phyloP scores from a whole-genome alignment of 2,797 vertebrate genomes.

The Carapus acus region DNA sequence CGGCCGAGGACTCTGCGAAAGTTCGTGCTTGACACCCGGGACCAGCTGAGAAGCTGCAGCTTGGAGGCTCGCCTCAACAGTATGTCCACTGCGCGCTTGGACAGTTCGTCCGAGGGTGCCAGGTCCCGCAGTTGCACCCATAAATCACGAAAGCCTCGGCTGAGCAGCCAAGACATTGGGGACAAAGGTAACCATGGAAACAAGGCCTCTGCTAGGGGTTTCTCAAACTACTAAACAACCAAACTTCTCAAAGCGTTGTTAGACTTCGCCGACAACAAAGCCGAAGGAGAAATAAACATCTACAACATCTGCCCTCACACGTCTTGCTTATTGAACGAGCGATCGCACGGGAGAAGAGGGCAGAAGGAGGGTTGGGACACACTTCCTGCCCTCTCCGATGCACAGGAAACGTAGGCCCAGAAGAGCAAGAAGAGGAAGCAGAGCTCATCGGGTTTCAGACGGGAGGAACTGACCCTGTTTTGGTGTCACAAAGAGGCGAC shows the following conservation, averaged over 20 bases:
- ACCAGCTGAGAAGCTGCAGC: conserved; percentile 60
- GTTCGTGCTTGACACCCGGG: conserved; percentile 39
- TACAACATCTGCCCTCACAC: conserved; percentile 25
- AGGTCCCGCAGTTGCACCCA: conserved; percentile 30
- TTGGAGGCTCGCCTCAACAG: conserved; percentile 27
- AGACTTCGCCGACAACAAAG: background rate
- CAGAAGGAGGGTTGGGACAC: no score
- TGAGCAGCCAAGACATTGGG: conserved; percentile 8
- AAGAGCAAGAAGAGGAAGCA: conserved; percentile 61
- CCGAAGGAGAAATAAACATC: conserved; percentile 9
- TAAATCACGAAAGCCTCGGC: conserved; percentile 34
- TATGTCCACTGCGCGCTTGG: conserved; percentile 27
- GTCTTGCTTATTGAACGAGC: conserved; percentile 22
- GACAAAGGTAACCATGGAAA: conserved; percentile 21
- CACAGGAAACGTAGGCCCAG: conserved; percentile 56
- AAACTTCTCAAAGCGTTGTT: conserved; percentile 3
- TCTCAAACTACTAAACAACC: no score
- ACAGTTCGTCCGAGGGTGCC: conserved; percentile 21
- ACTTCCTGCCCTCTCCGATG: conserved; percentile 43
- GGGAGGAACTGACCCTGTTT: conserved; percentile 48
- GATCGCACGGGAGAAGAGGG: conserved; percentile 30
- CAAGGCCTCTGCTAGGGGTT: background rate
- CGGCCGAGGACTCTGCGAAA: conserved; percentile 32
- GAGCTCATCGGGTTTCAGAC: conserved; percentile 54
- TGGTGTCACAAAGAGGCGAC: conserved; percentile 41